These are phyloP conservation scores for Heterocephalus glaber DNA, from an alignment of 2,113 vertebrate species.

Conservation along the genomic window DNA sequence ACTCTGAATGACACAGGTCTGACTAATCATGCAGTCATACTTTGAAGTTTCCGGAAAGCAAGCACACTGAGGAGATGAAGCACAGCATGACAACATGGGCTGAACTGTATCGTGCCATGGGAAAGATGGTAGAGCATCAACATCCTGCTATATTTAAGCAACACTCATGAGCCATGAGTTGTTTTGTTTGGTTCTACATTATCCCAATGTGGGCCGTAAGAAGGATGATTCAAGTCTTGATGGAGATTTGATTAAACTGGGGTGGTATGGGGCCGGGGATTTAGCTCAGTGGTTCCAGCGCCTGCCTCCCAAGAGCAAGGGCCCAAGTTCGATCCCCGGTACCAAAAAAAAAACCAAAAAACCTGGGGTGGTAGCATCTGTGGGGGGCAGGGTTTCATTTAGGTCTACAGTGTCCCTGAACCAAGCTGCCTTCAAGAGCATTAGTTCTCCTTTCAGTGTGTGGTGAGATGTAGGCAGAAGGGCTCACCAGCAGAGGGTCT, in stretches of 20 bases:
- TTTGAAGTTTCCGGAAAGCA: not conserved
- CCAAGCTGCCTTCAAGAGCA: not conserved
- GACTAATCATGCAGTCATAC: not conserved
- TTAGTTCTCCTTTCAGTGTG: not conserved
- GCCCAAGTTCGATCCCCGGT: no score
- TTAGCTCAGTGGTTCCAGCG: no score
- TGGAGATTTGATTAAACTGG: not conserved
- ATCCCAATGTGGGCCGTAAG: not conserved
- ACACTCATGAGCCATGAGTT: not conserved
- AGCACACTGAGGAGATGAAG: not conserved
- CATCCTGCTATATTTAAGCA: not conserved
- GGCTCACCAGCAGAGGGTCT: not conserved
- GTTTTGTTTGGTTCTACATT: not conserved
- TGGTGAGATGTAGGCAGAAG: not conserved
- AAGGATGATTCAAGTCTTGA: not conserved
- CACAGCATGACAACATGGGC: rapidly evolving
- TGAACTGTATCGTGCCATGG: not conserved
- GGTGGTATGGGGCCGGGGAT: no score
- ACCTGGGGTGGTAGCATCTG: not conserved
- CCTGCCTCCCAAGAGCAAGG: no score
- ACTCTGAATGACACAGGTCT: not conserved
- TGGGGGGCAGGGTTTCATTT: not conserved
- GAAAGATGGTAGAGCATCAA: not conserved
- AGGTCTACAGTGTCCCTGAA: rapidly evolving
- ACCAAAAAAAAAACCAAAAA: no score